phyloP scores from a whole-genome alignment of 1,140 invertebrate genomes.

The Dysdera silvatica region DNA sequence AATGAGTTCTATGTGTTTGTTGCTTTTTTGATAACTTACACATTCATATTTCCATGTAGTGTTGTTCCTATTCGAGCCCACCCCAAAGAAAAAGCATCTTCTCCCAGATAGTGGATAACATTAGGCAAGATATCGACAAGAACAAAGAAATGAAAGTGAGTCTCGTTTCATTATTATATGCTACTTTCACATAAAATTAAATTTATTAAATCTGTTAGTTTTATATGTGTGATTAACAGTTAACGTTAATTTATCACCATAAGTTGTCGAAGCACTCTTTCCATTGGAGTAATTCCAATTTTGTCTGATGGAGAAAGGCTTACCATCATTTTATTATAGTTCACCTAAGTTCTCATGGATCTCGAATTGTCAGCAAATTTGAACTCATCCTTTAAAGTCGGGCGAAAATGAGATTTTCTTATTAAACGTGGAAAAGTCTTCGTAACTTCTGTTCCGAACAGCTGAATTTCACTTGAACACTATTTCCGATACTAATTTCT shows the following conservation, averaged over 20 bases:
- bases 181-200: background rate
- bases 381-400: too few relatives aligned
- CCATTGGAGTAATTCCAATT: background rate
- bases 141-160: conserved; percentile 93
- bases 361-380: too few relatives aligned
- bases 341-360: background rate
- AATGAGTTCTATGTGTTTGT: too few relatives aligned
- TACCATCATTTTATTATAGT: background rate
- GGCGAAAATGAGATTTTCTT: too few relatives aligned
- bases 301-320: too few relatives aligned
- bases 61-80: conserved; percentile 12
- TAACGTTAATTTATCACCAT: too few relatives aligned
- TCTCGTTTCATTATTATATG: background rate
- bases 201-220: background rate
- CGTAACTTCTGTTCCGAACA: too few relatives aligned
- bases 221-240: background rate
- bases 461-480: too few relatives aligned
- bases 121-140: conserved; percentile 85
- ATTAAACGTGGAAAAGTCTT: too few relatives aligned
- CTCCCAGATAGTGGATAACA: conserved; percentile 81
- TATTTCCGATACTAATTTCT: too few relatives aligned
- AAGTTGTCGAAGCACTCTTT: background rate
- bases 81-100: conserved; percentile 56
- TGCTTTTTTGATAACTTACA: too few relatives aligned
- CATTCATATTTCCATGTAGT: too few relatives aligned